phyloP scores from a whole-genome alignment of 2,888 invertebrate genomes.

The Campaea margaritaria region DNA sequence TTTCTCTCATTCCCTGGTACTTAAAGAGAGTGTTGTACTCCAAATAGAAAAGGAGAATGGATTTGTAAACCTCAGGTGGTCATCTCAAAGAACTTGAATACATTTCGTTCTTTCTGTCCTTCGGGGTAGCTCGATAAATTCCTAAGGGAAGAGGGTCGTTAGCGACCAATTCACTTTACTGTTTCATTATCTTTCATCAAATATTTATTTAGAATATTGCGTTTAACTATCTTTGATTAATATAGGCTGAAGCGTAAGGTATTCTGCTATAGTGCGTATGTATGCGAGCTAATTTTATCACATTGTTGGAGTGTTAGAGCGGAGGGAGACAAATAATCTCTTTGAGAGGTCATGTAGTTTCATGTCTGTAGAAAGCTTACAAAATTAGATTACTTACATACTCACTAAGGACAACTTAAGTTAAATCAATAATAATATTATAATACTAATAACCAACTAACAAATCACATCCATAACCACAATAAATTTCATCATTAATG shows the following conservation, averaged over 20 bases:
- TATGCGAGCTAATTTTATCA: neutral
- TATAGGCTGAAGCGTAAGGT: neutral
- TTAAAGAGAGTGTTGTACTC: neutral
- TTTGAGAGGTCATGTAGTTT: neutral
- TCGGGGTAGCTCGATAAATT: slow-evolving; percentile 13
- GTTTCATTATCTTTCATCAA: slow-evolving; percentile 32
- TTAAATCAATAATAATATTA: too few relatives aligned
- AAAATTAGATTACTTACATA: too few relatives aligned
- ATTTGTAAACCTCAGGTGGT: neutral
- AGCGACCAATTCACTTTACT: slow-evolving; percentile 36
- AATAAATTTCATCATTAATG: too few relatives aligned
- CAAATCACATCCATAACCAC: too few relatives aligned
- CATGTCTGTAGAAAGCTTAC: neutral
- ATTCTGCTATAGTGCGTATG: too few relatives aligned
- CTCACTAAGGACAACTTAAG: too few relatives aligned
- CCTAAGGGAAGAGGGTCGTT: slow-evolving; percentile 29
- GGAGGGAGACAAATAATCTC: neutral
- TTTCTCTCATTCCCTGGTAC: neutral
- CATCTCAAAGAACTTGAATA: neutral
- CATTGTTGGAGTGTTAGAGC: neutral
- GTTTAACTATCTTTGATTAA: slow-evolving; percentile 33
- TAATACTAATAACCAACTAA: too few relatives aligned
- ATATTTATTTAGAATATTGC: slow-evolving; percentile 39
- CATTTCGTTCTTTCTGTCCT: neutral
- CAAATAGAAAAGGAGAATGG: neutral